phyloP scores from a whole-genome alignment of 1,140 invertebrate genomes.

The Parapsyche elsis region DNA sequence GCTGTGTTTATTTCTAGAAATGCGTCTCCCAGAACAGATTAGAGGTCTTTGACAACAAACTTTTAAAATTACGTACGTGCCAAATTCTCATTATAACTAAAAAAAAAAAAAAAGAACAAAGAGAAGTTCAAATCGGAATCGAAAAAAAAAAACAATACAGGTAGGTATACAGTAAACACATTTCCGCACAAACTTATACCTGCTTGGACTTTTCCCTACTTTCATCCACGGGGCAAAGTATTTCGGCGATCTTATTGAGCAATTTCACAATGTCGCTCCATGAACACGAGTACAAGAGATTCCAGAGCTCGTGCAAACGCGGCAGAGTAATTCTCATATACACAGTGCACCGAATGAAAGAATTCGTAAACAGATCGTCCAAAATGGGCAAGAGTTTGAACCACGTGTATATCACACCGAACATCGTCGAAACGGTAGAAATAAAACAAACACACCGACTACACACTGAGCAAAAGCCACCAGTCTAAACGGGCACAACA shows the following conservation, averaged over 20 bases:
- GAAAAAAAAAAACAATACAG: background rate
- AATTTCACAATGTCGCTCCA: constrained; percentile 65
- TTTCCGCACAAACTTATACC: background rate
- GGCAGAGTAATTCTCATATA: constrained; percentile 44
- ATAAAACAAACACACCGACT: no score
- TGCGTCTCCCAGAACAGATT: background rate
- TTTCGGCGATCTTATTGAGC: constrained; percentile 62
- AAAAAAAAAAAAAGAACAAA: background rate
- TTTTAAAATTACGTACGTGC: constrained; percentile 26
- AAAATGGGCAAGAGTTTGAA: background rate
- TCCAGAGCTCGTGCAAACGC: constrained; percentile 50
- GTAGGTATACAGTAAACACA: background rate
- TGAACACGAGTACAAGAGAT: constrained; percentile 59
- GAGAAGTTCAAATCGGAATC: background rate
- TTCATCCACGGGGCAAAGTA: constrained; percentile 65
- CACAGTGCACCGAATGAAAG: background rate
- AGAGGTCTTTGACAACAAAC: constrained; percentile 30
- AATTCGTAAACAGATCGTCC: background rate
- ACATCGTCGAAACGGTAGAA: constrained; percentile 30
- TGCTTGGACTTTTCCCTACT: background rate
- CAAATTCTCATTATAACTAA: background rate
- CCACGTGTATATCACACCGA: constrained; percentile 27
- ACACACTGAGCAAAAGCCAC: background rate
- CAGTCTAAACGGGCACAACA: background rate
- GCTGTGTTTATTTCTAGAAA: constrained; percentile 34